phyloP scores from a whole-genome alignment of 1,140 invertebrate species.

The Bombus vancouverensis region DNA sequence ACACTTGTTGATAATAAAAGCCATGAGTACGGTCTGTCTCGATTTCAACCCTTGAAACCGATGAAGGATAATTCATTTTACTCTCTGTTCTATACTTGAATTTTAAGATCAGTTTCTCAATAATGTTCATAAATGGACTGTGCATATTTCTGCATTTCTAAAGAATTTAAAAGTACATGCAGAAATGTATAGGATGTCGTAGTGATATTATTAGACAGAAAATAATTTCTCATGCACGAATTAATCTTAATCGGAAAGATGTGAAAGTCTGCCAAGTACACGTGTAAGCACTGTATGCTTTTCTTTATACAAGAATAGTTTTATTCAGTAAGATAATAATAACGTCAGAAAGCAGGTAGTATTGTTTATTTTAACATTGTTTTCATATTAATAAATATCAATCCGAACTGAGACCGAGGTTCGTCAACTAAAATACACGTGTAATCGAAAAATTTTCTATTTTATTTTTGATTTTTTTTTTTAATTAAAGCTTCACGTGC shows the following conservation, averaged over 20 bases:
- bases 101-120: background rate
- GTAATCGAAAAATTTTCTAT: background rate
- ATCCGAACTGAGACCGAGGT: background rate
- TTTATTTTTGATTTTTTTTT: too few relatives aligned
- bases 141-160: background rate
- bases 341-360: background rate
- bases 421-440: background rate
- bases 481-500: too few relatives aligned
- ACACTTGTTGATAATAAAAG: background rate
- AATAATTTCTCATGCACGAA: too few relatives aligned
- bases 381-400: background rate
- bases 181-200: too few relatives aligned
- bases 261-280: too few relatives aligned
- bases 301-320: too few relatives aligned
- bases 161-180: background rate
- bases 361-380: background rate
- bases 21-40: background rate
- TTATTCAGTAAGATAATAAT: background rate
- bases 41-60: background rate
- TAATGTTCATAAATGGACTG: background rate
- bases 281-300: too few relatives aligned
- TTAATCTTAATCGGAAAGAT: too few relatives aligned
- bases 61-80: background rate
- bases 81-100: background rate
- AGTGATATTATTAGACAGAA: too few relatives aligned